Base-by-base conservation (phyloP, 2,888 invertebrate genomes). In the Zootermopsis nevadensis region DNA sequence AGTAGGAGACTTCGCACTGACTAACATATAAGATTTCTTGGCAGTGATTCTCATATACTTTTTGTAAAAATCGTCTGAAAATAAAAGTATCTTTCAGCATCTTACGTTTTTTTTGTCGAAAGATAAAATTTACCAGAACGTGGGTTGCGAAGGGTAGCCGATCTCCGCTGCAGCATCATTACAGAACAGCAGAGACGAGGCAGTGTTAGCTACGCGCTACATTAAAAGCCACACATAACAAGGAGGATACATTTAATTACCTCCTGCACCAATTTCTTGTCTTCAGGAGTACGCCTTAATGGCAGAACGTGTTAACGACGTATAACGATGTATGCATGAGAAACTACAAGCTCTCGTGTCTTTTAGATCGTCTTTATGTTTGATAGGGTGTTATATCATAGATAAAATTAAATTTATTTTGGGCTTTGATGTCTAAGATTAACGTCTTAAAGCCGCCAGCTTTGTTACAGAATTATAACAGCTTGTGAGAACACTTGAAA, bases 171-270 rank as follows among this genome's bases (percentile, higher is more conserved):
- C 27, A 27, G n/a, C 2, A n/a, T 27, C 27, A 19, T 55, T 6
- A 53, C 3, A 53, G 38, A 38, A 53, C 22, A 24, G 53, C 24
- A 4, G 53, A 22, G 53, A 19, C 2, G 19, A 19, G 53, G 53
- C 8, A 24, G 53, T 55, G 19, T 24, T 10, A 24, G 0, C 60
- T 1, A 27, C n/a, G n/a, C 10, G n/a, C 60, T n/a, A 27, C 60
- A 60, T 10, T 27, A 6, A n/a, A 27, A n/a, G 60, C 27, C 60
- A 60, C n/a, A 60, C 2, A 60, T 27, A 60, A 55, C 1, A 8
- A 60, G 60, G n/a, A 60, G 60, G 60, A 60, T 60, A 27, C 60
- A 60, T 27, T 60, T 60, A 60, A 60, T 60, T 60, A n/a, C 60
- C 7, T 8, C 12, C 0, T 6, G n/a, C n/a, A n/a, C 12, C 27